Percentiles rank a stretch among this genome's conserved stretches.
phyloP scores from a whole-genome alignment of 2,113 vertebrate genomes.

The Archocentrus centrarchus region DNA sequence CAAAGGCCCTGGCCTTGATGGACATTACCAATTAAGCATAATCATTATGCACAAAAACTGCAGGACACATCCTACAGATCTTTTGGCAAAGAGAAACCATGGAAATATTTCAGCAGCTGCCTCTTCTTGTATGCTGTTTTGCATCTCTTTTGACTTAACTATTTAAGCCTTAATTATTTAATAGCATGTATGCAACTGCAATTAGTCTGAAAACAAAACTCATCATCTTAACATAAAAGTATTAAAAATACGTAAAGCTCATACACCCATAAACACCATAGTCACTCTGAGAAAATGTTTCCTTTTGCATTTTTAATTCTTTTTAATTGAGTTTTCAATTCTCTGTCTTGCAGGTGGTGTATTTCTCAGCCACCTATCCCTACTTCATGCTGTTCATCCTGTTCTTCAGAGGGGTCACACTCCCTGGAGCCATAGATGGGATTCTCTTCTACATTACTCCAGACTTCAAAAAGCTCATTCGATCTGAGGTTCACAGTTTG shows the following conservation, averaged over 20 bases:
- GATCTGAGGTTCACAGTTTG: conserved; percentile 83
- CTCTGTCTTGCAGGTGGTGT: conserved; percentile 85
- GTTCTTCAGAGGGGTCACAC: conserved; percentile 89
- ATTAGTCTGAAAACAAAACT: neutral
- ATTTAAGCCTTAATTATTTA: neutral
- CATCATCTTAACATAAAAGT: neutral
- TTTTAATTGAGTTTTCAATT: neutral
- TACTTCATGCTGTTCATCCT: conserved; percentile 94
- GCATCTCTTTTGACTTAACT: neutral
- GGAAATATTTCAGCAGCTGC: conserved; percentile 20
- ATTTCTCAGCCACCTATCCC: conserved; percentile 93
- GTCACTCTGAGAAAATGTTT: neutral
- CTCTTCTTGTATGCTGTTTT: neutral
- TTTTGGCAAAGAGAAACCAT: conserved; percentile 14
- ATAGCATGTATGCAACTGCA: conserved; percentile 5
- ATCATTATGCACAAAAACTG: conserved; percentile 58
- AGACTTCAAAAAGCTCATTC: conserved; percentile 87
- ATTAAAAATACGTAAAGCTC: neutral
- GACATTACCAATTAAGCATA: conserved; percentile 69
- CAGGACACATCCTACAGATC: conserved; percentile 13
- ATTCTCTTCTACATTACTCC: conserved; percentile 91
- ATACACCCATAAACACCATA: too few species aligned
- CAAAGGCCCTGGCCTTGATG: conserved; percentile 46
- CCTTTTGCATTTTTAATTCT: neutral
- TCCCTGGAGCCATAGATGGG: conserved; percentile 90